Evolutionary conservation across 1,140 invertebrate genomes (phyloP), one percentile per base, ranked within the genome.

Genomic region (Drosophila baimaii): DNA sequence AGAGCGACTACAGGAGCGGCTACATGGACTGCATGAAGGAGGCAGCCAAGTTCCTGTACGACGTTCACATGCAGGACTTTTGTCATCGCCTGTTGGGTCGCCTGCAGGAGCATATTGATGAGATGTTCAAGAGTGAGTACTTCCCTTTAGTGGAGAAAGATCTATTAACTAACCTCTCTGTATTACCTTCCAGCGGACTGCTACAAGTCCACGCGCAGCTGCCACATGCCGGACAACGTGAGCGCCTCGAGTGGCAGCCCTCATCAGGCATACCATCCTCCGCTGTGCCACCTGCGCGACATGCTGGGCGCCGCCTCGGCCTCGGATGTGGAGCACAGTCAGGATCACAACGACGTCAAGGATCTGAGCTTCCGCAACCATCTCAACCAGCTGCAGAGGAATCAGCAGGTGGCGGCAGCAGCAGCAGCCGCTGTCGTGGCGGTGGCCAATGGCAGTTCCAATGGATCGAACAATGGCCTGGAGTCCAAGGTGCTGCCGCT

Each of bases 1-100:
- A 94, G 56, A 92, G 72, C 51, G 82, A 92, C 9, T 97, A 96
- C 81, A 94, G 94, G 47, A 93, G 95, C 7, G 97, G 98, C 3
- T 99, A 96, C 92, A 96, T 97, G 91, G 97, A 98, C 91, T 98
- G 97, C 77, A 94, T 98, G 72, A 96, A 95, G 41, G 98, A 99
- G 91, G 95, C 96, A 0, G 95, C 98, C 92, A 94, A 97, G 76
- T 99, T 97, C 91, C 94, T 99, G 17, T 96, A 97, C 2, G 97
- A 98, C 79, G 94, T 95, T 54, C 95, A 96, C 0, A 94, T 95
- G 2, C 97, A 98, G 83, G 94, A 95, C 1, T 92, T 98, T 8
- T 98, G 97, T 86, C 94, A 95, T 25, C 95, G 97, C 64, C 92
- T 99, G 3, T 93, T 97, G 41, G 94, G 94, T 29, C 97, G 98